Conservation (phyloP, 1,140 invertebrate genomes). For the Mizuhopecten yessoensis region DNA sequence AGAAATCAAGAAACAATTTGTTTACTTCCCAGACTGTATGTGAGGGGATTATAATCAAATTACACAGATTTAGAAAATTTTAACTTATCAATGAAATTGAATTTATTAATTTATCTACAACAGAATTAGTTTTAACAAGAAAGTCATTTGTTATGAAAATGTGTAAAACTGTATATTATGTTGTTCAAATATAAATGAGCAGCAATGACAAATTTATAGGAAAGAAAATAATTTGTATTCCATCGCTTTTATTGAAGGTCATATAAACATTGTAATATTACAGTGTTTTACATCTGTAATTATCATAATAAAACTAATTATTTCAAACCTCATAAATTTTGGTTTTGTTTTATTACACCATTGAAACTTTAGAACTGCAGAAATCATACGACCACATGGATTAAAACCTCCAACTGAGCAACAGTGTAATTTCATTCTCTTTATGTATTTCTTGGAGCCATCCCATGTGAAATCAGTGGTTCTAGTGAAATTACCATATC, state of each 20-base stretch:
- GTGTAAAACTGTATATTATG: no score
- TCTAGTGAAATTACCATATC: no score
- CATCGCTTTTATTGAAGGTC: not conserved
- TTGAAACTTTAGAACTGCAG: no score
- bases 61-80: not conserved
- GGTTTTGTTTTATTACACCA: not conserved
- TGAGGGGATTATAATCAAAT: not conserved
- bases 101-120: not conserved
- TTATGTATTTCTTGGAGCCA: no score
- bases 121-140: not conserved
- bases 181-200: no score
- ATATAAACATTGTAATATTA: not conserved
- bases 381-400: no score
- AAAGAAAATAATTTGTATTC: no score
- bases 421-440: no score
- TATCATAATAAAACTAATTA: not conserved
- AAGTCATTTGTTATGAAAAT: not conserved
- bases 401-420: no score
- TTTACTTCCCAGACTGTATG: not conserved
- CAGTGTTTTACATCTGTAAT: not conserved
- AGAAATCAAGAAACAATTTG: not conserved
- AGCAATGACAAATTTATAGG: no score
- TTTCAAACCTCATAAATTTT: not conserved
- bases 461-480: no score
- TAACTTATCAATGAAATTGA: not conserved